Evolutionary conservation across 1,140 invertebrate genomes (phyloP).

Genomic region (Laupala kohalensis): DNA sequence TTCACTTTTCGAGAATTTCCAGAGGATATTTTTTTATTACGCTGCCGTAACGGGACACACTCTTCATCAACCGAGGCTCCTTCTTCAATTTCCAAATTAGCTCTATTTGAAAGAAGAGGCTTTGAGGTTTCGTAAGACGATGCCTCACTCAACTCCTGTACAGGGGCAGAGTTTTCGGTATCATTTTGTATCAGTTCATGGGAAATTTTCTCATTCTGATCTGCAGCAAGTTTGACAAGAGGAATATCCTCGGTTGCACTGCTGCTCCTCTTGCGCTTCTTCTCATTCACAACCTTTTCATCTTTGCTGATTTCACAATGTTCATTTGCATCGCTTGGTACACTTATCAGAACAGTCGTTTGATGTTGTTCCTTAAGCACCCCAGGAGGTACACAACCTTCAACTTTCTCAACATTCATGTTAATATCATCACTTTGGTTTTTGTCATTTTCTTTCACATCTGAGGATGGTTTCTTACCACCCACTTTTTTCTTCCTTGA

Average conservation of each 20-base stretch:
- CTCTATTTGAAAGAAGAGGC: too few relatives aligned
- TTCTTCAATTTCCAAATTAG: background rate
- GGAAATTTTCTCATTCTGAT: background rate
- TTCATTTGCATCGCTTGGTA: background rate
- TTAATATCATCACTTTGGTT: background rate
- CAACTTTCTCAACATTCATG: background rate
- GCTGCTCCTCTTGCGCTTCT: background rate
- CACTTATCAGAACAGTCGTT: background rate
- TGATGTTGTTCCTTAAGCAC: background rate
- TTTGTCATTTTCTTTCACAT: background rate
- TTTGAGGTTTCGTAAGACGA: too few relatives aligned
- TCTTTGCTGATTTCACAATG: background rate
- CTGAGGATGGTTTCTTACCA: background rate
- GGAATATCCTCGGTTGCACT: background rate
- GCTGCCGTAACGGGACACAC: too few relatives aligned
- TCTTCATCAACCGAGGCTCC: background rate
- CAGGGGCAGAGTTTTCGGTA: too few relatives aligned
- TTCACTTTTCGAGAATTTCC: too few relatives aligned
- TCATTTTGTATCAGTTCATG: too few relatives aligned
- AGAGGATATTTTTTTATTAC: too few relatives aligned
- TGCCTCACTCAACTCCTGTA: too few relatives aligned
- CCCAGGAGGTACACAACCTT: background rate
- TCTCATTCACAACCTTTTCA: background rate
- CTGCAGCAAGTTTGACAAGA: background rate
- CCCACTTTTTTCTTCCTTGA: background rate